These are phyloP conservation scores for Scomberomorus guttatus DNA, from an alignment of 2,797 vertebrate species.

Conservation along the genomic window DNA sequence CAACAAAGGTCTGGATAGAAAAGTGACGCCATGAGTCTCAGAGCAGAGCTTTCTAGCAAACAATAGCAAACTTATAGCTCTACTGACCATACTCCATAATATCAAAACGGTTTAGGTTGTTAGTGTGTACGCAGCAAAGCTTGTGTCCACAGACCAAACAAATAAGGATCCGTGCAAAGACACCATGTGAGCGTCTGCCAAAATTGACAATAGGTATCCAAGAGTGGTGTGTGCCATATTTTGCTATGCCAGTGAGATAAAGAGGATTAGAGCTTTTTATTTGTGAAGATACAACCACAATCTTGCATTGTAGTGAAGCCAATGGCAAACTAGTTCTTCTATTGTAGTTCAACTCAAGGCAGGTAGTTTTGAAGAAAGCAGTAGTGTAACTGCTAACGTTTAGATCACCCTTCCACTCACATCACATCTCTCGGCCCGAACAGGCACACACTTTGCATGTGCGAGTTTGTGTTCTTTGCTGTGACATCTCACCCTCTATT, in stretches of 20 bases:
- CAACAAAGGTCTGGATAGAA: neutral
- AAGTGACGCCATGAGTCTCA: neutral
- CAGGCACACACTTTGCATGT: conserved; percentile 19
- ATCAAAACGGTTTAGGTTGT: neutral
- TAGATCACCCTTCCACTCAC: conserved; percentile 10
- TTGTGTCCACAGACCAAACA: neutral
- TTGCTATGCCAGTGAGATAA: conserved; percentile 22
- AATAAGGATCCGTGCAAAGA: conserved; percentile 5
- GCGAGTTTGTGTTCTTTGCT: conserved; percentile 42
- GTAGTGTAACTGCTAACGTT: conserved; percentile 12
- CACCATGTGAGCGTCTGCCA: conserved; percentile 15
- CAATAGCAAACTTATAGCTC: neutral
- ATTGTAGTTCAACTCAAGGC: neutral
- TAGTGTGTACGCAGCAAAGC: neutral
- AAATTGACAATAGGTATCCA: conserved; percentile 18
- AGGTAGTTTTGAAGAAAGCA: conserved; percentile 18
- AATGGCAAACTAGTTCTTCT: conserved; percentile 9
- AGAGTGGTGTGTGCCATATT: conserved; percentile 13
- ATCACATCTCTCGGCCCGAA: conserved; percentile 1
- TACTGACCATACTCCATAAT: neutral
- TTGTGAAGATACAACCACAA: neutral
- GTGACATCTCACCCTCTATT: conserved; percentile 64
- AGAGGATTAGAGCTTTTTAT: conserved; percentile 27
- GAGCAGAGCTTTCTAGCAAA: neutral
- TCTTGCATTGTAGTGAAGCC: neutral